These are phyloP conservation scores for Brachypodius melanocephalos DNA, from an alignment of 2,113 vertebrate species.

Conservation along the genomic window DNA sequence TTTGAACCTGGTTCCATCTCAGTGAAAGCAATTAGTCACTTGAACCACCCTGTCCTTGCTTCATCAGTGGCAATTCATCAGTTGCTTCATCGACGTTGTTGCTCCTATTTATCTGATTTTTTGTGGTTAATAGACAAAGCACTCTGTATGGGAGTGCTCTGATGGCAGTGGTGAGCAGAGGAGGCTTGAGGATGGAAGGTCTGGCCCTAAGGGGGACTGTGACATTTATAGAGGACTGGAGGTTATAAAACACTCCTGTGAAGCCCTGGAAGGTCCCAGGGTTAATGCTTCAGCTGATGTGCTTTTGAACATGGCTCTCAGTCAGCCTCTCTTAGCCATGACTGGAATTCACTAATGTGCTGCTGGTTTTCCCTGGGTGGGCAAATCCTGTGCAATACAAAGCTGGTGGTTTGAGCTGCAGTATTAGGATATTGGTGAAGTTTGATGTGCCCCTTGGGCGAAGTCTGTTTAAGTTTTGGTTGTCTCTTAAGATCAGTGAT, in stretches of 20 bases:
- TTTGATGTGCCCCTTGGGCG: neutral
- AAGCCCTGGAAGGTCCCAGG: neutral
- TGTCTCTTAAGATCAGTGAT: neutral
- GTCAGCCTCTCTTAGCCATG: neutral
- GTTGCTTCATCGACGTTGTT: neutral
- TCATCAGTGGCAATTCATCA: neutral
- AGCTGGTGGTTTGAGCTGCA: neutral
- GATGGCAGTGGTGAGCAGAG: neutral
- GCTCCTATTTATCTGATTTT: neutral
- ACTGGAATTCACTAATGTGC: neutral
- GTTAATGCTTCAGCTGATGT: neutral
- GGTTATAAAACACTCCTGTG: neutral
- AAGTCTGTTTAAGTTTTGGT: neutral
- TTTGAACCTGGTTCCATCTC: slow-evolving; percentile 14
- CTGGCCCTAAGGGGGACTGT: neutral
- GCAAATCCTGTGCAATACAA: neutral
- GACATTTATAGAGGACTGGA: neutral
- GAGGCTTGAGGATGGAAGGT: neutral
- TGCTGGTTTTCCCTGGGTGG: neutral
- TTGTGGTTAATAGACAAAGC: neutral
- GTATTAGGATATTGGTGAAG: neutral
- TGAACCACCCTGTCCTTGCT: neutral
- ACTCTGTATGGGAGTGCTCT: neutral
- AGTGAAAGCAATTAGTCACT: neutral
- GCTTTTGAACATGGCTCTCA: neutral